Evolutionary conservation across 2,888 invertebrate genomes (phyloP).

Genomic region (Phlogophora meticulosa): DNA sequence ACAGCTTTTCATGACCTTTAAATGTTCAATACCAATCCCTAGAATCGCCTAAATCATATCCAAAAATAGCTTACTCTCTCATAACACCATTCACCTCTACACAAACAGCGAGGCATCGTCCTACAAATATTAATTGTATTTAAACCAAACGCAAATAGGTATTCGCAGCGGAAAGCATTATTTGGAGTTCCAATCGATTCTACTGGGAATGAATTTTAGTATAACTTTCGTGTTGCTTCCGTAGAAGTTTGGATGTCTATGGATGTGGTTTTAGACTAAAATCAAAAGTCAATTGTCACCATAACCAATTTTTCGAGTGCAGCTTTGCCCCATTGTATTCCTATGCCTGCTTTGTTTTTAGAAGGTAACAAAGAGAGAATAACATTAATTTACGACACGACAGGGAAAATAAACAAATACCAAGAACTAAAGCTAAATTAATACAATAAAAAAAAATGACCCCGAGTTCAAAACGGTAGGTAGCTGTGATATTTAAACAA

Average conservation of each 20-base stretch:
- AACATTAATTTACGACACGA: too few relatives aligned
- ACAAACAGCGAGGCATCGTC: slow-evolving; percentile 65
- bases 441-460: too few relatives aligned
- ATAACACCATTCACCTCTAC: slow-evolving; percentile 58
- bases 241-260: neutral
- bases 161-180: slow-evolving; percentile 58
- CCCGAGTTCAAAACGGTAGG: too few relatives aligned
- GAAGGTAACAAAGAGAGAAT: too few relatives aligned
- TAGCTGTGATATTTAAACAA: too few relatives aligned
- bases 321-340: too few relatives aligned
- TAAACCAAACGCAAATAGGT: slow-evolving; percentile 67
- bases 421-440: too few relatives aligned
- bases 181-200: slow-evolving; percentile 39
- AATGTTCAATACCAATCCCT: slow-evolving; percentile 4
- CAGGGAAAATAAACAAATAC: too few relatives aligned
- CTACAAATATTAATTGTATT: slow-evolving; percentile 80
- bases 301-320: too few relatives aligned
- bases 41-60: neutral
- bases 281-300: too few relatives aligned
- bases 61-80: slow-evolving; percentile 11
- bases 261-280: neutral
- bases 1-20: neutral
- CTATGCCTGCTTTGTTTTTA: too few relatives aligned
- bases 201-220: slow-evolving; percentile 16
- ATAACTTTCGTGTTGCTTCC: neutral